Percentiles rank a stretch among this genome's conserved stretches.
These are phyloP conservation scores for Diachrysia chrysitis DNA, from an alignment of 2,888 invertebrate species.

Conservation along the genomic window DNA sequence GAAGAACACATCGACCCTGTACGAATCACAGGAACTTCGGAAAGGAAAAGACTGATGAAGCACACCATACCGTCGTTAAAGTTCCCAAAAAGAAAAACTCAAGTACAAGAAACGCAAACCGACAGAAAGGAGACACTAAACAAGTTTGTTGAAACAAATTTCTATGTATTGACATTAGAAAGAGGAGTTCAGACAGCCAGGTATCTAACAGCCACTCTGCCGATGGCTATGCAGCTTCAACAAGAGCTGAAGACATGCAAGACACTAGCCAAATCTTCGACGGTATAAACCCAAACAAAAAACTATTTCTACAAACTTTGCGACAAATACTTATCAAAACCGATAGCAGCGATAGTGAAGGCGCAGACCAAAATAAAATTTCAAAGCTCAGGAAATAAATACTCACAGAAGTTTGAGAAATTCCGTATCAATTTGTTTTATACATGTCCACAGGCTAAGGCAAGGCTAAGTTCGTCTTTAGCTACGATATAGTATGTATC, in stretches of 20 bases:
- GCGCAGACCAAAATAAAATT: conserved; percentile 51
- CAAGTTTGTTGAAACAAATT: conserved; percentile 39
- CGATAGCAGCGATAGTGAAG: conserved; percentile 54
- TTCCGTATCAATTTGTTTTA: conserved; percentile 60
- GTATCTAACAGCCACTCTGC: conserved; percentile 29
- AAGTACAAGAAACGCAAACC: conserved; percentile 32
- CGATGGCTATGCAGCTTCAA: conserved; percentile 31
- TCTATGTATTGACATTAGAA: conserved; percentile 35
- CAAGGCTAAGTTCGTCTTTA: too few relatives aligned
- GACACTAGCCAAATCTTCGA: conserved; percentile 30
- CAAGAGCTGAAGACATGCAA: conserved; percentile 30
- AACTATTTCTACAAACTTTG: conserved; percentile 43
- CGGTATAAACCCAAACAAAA: conserved; percentile 23
- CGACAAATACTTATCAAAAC: conserved; percentile 49
- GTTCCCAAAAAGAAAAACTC: conserved; percentile 18
- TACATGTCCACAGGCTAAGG: conserved; percentile 54
- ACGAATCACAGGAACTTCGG: conserved; percentile 10
- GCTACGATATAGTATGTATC: too few relatives aligned
- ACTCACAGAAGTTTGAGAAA: conserved; percentile 43
- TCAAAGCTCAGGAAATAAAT: conserved; percentile 37
- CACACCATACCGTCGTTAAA: conserved; percentile 26
- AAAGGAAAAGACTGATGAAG: conserved; percentile 28
- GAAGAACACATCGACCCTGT: conserved; percentile 42
- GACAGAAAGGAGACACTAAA: conserved; percentile 30
- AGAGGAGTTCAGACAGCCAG: conserved; percentile 32